Percentiles rank a stretch among this genome's conserved stretches.
phyloP scores from a whole-genome alignment of 2,888 invertebrate genomes.

The Hartigia nigra region DNA sequence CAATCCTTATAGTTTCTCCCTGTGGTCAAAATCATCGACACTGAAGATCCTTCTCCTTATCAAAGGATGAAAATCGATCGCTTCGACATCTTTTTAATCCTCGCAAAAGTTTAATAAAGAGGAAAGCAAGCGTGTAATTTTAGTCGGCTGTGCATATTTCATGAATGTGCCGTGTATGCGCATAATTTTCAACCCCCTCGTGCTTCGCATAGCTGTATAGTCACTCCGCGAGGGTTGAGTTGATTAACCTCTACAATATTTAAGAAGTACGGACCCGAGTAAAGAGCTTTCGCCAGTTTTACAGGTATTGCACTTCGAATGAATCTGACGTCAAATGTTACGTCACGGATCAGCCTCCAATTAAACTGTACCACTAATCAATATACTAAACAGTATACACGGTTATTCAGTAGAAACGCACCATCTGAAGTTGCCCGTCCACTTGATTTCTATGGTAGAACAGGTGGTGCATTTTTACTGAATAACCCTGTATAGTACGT shows the following conservation, averaged over 20 bases:
- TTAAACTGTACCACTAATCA: too few relatives aligned
- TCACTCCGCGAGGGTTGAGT: constrained; percentile 34
- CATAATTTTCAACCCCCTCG: constrained; percentile 35
- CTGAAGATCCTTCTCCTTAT: not conserved
- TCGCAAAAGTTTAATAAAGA: not conserved
- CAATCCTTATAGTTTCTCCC: not conserved
- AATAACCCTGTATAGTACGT: too few relatives aligned
- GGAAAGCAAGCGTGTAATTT: constrained; percentile 15
- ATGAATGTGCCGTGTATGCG: constrained; percentile 36
- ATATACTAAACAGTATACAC: too few relatives aligned
- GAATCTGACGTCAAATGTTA: constrained; percentile 19
- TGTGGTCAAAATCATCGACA: not conserved
- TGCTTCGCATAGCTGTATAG: constrained; percentile 13
- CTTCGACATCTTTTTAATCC: not conserved
- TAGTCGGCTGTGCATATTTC: constrained; percentile 36
- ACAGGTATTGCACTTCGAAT: constrained; percentile 26
- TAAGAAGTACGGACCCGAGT: constrained; percentile 42
- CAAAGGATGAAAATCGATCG: not conserved
- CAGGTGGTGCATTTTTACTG: too few relatives aligned
- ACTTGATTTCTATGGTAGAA: too few relatives aligned
- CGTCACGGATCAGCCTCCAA: too few relatives aligned
- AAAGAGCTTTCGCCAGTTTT: constrained; percentile 32
- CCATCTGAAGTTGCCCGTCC: too few relatives aligned
- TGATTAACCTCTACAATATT: constrained; percentile 61
- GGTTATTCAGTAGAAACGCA: too few relatives aligned